These are phyloP conservation scores for Masticophis lateralis DNA, from an alignment of 2,797 vertebrate genomes.

Conservation along the genomic window DNA sequence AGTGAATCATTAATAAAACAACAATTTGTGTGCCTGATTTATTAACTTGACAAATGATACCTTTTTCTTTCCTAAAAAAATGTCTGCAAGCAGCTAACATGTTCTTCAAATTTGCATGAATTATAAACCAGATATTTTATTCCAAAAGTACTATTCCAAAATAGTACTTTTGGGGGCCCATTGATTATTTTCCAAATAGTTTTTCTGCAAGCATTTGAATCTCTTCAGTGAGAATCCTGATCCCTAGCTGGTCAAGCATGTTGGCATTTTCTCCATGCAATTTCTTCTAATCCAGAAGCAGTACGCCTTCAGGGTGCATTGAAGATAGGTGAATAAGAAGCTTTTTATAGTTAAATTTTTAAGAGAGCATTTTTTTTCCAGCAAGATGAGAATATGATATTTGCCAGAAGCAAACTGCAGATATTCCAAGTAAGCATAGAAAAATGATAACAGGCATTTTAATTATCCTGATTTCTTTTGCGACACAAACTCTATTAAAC, in stretches of 20 bases:
- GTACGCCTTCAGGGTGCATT: fast-evolving
- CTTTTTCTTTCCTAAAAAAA: conserved; percentile 41
- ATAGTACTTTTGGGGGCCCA: conserved; percentile 16
- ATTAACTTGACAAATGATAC: conserved; percentile 56
- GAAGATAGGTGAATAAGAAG: background rate
- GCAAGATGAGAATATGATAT: background rate
- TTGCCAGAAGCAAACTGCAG: background rate
- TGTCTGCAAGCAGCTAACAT: conserved; percentile 54
- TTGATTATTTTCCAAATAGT: conserved; percentile 60
- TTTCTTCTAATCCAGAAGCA: conserved; percentile 20
- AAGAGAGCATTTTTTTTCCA: background rate
- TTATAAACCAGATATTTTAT: conserved; percentile 39
- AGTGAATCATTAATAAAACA: conserved; percentile 46
- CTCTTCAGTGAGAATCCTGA: conserved; percentile 35
- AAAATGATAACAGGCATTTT: background rate
- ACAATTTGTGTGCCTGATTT: conserved; percentile 52
- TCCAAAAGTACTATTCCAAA: too few species aligned
- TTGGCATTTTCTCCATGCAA: conserved; percentile 11
- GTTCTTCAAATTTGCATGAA: conserved; percentile 45
- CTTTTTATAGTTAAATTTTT: background rate
- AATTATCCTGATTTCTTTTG: background rate
- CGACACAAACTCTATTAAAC: background rate
- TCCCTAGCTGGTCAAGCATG: conserved; percentile 28
- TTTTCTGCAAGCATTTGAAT: conserved; percentile 35
- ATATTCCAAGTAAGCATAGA: background rate